These are phyloP conservation scores for Chrysolina oricalcia DNA, from an alignment of 2,888 invertebrate genomes.

Conservation along the genomic window DNA sequence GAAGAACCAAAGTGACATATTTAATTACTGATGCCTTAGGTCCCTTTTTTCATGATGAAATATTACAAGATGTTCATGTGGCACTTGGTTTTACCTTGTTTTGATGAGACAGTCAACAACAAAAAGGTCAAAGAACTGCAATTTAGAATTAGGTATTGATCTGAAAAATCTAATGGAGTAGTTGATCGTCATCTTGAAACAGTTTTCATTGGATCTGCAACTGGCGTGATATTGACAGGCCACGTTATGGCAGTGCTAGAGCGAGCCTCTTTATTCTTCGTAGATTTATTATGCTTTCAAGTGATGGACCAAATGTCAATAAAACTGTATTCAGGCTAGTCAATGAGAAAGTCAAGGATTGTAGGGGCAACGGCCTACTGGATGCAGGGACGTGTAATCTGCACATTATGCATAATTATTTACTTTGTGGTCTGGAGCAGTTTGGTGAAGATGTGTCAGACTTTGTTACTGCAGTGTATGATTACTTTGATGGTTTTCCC, in stretches of 20 bases:
- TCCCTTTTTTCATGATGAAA: too few species aligned
- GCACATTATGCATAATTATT: constrained; percentile 8
- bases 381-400: not conserved
- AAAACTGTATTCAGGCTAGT: constrained; percentile 5
- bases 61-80: too few species aligned
- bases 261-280: constrained; percentile 1
- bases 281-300: constrained; percentile 1
- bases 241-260: constrained; percentile 15
- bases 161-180: not conserved
- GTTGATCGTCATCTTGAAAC: constrained; percentile 1
- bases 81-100: too few species aligned
- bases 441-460: not conserved
- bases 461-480: constrained; percentile 14
- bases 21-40: too few species aligned
- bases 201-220: constrained; percentile 1
- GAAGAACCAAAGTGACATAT: too few species aligned
- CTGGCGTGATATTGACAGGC: not conserved
- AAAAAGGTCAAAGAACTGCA: too few species aligned
- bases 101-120: too few species aligned
- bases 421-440: constrained; percentile 4
- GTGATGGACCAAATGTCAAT: constrained; percentile 3
- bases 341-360: constrained; percentile 8
- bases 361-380: constrained; percentile 1
- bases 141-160: not conserved
- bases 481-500: constrained; percentile 7